Base-by-base conservation (phyloP, 1,140 invertebrate species). In the Zaprionus taronus region DNA sequence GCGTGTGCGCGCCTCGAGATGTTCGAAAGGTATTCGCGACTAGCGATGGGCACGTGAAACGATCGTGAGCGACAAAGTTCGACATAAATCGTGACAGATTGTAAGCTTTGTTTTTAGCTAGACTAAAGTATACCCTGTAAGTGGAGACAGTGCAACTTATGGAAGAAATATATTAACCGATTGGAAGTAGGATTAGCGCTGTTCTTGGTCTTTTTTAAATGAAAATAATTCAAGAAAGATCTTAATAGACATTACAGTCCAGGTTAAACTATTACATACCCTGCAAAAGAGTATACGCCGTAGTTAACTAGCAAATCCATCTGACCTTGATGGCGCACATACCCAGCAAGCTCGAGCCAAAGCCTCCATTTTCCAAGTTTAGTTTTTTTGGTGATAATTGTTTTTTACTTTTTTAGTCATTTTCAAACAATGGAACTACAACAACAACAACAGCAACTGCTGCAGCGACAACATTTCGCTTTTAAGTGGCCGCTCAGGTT, bases 401-500 rank as follows among this genome's bases (percentile, higher is more conserved):
- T 58, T 74, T 63, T 69, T 51, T 15, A 28, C n/a, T 26, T 41
- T 70, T 17, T 31, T 41, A 7, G 51, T 24, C 41, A 41, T 41
- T 41, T 20, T 53, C 31, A 49, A 56, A 70, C 66, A 74, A 74
- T 74, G 51, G 60, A 24, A 24, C 67, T 22, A 28, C 72, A 75
- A 41, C 17, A 75, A 26, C 58, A 31, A n/a, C 58, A 74, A 17
- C 51, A 56, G 56, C 57, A 62, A 55, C 31, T 34, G 31, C 31
- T 34, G 31, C 24, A 62, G 47, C 67, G 17, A 55, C 31, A 70
- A 71, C 44, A 71, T 63, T 22, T 70, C 65, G 67, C 80, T 87
- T 86, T 87, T 24, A 78, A 87, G 83, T 87, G 38, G 51, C 82
- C 82, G 82, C 82, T 55, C 17, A 22, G 62, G 31, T 65, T 65